Evolutionary conservation across 2,888 invertebrate genomes (phyloP), one percentile per base, ranked within the genome.

Genomic region (Digitonthophagus gazella): DNA sequence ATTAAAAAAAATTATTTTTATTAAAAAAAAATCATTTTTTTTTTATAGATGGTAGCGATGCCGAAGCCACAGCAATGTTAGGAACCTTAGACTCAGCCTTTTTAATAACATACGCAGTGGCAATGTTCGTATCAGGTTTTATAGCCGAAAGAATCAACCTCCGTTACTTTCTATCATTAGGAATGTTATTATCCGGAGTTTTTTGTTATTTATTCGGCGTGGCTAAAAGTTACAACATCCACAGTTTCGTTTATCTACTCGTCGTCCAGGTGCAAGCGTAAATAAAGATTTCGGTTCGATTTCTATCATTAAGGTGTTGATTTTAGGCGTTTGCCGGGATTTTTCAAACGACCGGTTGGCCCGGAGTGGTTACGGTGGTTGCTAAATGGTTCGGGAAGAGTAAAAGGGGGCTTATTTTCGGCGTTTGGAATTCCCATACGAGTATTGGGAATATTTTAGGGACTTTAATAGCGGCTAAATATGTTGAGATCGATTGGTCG

Each of bases 341-440:
- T 8, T 90, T 92, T 8, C 97, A 98, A 85, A 95, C 97, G 0
- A 93, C 96, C 0, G 97, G 98, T 0, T 98, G 98, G 97, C 98
- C 98, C 0, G 95, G 96, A 66, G 97, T 98, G 0, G 97, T 98
- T 0, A 88, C 93, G 0, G 90, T 93, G 1, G 91, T 98, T 64
- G 95, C 96, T n/a, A 95, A 97, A 79, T 98, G 98, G 98, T 97
- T 95, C 84, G 97, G 97, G 0, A 94, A 93, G 83, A 89, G 91
- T 54, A 97, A 95, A 82, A 87, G 93, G 73, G 96, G 95, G 0
- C 85, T 98, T 18, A 94, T 98, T 71, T 97, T 97, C 83, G 98
- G 98, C 8, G 86, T 97, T 3, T 98, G 98, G 98, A 98, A 98
- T 84, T 96, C 97, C 0, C 97, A 98, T 77, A 97, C 97, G 0